phyloP scores from a whole-genome alignment of 2,888 invertebrate genomes.

The Rhingia campestris region DNA sequence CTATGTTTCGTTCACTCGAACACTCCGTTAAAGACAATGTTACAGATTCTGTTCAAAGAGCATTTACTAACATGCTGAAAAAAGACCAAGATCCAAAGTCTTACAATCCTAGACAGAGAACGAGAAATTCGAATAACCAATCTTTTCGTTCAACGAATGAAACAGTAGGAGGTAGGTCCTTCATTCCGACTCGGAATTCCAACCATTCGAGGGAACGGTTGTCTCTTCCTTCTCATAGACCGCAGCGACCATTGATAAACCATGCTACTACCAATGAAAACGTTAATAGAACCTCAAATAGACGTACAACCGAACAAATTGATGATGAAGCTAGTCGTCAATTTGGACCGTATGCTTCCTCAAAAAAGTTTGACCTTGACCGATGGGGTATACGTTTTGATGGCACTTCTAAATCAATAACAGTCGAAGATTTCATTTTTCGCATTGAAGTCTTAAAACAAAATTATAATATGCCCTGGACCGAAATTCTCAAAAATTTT shows the following conservation, averaged over 20 bases:
- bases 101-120: not conserved
- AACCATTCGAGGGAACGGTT: too few species aligned
- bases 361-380: not conserved
- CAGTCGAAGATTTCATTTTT: slow-evolving; percentile 22
- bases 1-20: not conserved
- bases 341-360: too few species aligned
- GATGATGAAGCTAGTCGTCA: too few species aligned
- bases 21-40: not conserved
- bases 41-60: not conserved
- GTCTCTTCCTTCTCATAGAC: too few species aligned
- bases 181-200: too few species aligned
- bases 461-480: slow-evolving; percentile 10
- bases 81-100: not conserved
- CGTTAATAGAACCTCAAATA: too few species aligned
- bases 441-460: slow-evolving; percentile 1
- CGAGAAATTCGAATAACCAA: not conserved
- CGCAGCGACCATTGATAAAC: too few species aligned
- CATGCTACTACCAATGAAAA: too few species aligned
- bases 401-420: not conserved
- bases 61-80: not conserved
- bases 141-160: not conserved
- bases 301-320: too few species aligned
- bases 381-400: not conserved
- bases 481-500: slow-evolving; percentile 13
- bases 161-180: too few species aligned